Conservation (phyloP, 2,797 vertebrate species). For the Brachyrhaphis roseni region DNA sequence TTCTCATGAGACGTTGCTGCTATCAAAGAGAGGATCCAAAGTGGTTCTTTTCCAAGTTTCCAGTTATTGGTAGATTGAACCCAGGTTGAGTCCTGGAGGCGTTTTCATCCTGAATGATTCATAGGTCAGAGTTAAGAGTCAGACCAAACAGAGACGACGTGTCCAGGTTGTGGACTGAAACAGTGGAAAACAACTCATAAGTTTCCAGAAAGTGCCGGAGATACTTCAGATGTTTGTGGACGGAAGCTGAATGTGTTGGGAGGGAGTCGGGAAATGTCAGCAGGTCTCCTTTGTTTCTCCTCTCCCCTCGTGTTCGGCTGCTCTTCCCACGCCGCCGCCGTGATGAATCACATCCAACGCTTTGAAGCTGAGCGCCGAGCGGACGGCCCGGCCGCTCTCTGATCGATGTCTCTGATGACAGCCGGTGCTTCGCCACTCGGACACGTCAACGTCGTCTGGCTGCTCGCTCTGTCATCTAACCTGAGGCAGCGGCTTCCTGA, state of each 20-base stretch:
- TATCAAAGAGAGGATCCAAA: background rate
- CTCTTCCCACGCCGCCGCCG: slow-evolving; percentile 46
- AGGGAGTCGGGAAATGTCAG: slow-evolving; percentile 59
- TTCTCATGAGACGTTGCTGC: background rate
- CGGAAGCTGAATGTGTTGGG: background rate
- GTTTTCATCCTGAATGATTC: background rate
- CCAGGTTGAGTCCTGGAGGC: background rate
- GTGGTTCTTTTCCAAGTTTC: background rate
- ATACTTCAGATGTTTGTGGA: background rate
- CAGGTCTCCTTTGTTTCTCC: slow-evolving; percentile 60
- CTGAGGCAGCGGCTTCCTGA: background rate
- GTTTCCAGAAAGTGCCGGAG: background rate
- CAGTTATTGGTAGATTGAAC: background rate
- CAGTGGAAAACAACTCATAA: background rate
- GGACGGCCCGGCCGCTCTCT: slow-evolving; percentile 21
- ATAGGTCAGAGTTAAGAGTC: background rate
- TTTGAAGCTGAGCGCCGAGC: slow-evolving; percentile 62
- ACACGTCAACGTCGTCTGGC: slow-evolving; percentile 55
- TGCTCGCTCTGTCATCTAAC: background rate
- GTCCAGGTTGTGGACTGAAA: background rate
- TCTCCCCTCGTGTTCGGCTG: slow-evolving; percentile 13
- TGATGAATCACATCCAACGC: slow-evolving; percentile 64
- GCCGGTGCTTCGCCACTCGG: slow-evolving; percentile 29
- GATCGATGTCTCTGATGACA: slow-evolving; percentile 67
- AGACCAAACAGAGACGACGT: background rate